A percentile compares a stretch with the other conserved stretches of the same genome.
These are phyloP conservation scores for Prionace glauca DNA, from an alignment of 2,797 vertebrate genomes.

Conservation along the genomic window DNA sequence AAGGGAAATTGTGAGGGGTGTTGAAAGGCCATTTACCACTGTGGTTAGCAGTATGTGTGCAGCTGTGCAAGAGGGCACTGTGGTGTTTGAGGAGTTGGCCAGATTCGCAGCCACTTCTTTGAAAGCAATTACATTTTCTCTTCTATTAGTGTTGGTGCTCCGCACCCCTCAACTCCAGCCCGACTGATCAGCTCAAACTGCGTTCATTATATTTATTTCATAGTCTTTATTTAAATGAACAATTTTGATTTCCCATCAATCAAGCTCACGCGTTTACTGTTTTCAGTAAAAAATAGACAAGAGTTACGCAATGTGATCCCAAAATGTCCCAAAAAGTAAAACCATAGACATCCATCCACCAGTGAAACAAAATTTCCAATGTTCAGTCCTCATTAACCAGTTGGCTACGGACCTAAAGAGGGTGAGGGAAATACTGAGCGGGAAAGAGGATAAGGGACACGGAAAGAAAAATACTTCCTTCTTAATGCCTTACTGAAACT, in stretches of 20 bases:
- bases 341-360: neutral
- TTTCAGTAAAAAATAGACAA: neutral
- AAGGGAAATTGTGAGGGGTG: neutral
- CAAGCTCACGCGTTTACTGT: neutral
- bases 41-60: neutral
- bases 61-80: neutral
- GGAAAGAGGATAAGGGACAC: too few species aligned
- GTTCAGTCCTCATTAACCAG: neutral
- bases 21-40: neutral
- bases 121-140: neutral
- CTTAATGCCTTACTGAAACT: neutral
- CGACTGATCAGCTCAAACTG: neutral
- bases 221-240: neutral
- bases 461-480: neutral
- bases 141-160: neutral
- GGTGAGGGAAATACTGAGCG: neutral
- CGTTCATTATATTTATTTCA: neutral
- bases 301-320: neutral
- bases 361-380: neutral
- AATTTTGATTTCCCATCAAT: neutral
- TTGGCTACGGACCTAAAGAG: neutral
- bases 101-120: neutral
- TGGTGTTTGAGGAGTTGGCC: neutral
- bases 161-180: neutral
- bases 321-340: neutral